Conservation (phyloP, 2,797 vertebrate genomes). For the Otolemur crassicaudatus region DNA sequence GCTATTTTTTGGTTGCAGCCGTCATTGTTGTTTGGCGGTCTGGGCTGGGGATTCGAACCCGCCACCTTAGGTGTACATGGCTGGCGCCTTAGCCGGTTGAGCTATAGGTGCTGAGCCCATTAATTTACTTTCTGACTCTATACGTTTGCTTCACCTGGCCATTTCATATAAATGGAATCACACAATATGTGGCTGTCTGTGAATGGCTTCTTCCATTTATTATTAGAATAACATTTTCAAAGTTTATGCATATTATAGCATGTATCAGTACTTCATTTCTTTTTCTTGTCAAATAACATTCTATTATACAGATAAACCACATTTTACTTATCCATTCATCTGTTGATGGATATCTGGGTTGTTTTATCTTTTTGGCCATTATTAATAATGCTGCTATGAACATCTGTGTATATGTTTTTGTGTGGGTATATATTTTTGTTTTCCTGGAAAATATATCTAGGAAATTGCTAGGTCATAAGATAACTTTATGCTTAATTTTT, state of each 20-base stretch:
- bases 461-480: not conserved
- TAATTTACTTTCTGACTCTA: not conserved
- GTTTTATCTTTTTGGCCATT: not conserved
- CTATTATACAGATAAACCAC: not conserved
- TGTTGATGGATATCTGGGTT: not conserved
- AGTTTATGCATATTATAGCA: not conserved
- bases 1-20: no score
- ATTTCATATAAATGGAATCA: not conserved
- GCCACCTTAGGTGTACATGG: no score
- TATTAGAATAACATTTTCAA: not conserved
- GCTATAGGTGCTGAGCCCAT: no score
- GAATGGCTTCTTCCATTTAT: not conserved
- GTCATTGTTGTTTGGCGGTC: no score
- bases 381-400: not conserved
- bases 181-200: not conserved
- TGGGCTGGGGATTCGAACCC: no score
- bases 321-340: constrained; percentile 21
- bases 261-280: not conserved
- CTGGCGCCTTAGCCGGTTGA: no score
- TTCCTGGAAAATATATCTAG: not conserved
- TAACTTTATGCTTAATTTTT: not conserved
- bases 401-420: not conserved
- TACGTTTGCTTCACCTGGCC: not conserved
- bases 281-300: not conserved
- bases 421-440: not conserved